A percentile compares a stretch with the other conserved stretches of the same genome.
These are phyloP conservation scores for Crossoptilon crossoptilon DNA, from an alignment of 2,797 vertebrate species.

Conservation along the genomic window DNA sequence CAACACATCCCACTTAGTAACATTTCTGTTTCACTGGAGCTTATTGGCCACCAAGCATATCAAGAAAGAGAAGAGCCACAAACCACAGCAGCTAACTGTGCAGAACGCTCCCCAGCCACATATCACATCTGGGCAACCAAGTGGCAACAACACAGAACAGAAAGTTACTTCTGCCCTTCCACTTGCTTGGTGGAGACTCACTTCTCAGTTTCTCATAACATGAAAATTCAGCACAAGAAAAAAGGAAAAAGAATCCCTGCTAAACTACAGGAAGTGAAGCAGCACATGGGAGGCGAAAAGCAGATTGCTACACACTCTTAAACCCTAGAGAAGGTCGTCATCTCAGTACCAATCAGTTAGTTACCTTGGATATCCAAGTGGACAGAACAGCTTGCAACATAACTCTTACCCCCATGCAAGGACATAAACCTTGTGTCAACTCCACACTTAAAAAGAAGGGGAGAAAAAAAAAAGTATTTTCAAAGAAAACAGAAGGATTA, in stretches of 20 bases:
- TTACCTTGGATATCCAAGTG: neutral
- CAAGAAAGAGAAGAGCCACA: neutral
- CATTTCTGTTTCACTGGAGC: neutral
- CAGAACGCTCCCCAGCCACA: neutral
- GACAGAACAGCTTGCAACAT: neutral
- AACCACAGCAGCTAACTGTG: neutral
- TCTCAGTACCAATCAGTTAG: neutral
- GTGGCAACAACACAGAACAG: neutral
- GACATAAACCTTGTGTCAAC: neutral
- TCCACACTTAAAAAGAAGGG: neutral
- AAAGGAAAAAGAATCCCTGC: neutral
- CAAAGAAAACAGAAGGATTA: constrained; percentile 70
- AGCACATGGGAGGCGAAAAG: neutral
- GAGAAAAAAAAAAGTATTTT: constrained; percentile 30
- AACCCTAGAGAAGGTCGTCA: neutral
- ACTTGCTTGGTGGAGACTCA: neutral
- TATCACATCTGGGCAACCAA: rapidly evolving
- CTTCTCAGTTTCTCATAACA: neutral
- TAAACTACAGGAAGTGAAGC: neutral
- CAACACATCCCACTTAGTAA: neutral
- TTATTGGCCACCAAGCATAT: rapidly evolving
- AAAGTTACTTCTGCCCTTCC: neutral
- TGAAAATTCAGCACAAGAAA: neutral
- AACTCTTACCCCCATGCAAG: neutral
- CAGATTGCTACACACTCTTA: neutral